These are phyloP conservation scores for Typhlomys cinereus DNA, from an alignment of 2,113 vertebrate genomes.

Conservation along the genomic window DNA sequence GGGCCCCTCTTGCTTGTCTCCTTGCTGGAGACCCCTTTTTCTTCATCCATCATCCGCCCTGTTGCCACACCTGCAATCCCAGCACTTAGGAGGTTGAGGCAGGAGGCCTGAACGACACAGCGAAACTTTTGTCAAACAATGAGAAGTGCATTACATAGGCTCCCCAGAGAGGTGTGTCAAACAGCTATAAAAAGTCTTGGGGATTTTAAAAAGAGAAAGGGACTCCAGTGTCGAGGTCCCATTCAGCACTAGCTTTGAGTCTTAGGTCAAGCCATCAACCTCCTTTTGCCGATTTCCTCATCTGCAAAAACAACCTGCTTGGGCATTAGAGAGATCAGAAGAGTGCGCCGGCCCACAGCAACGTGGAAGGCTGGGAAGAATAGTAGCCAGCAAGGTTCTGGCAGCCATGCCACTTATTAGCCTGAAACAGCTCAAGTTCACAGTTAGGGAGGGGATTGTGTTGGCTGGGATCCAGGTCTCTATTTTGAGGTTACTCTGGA, in stretches of 20 bases:
- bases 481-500: not conserved
- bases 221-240: not conserved
- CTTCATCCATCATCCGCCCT: not conserved
- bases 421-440: not conserved
- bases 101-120: not conserved
- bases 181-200: not conserved
- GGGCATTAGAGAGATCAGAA: not conserved
- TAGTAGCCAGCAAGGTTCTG: fast-evolving
- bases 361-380: not conserved
- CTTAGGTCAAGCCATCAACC: not conserved
- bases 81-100: not conserved
- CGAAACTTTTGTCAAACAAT: not conserved
- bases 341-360: not conserved
- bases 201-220: not conserved
- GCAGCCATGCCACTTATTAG: not conserved
- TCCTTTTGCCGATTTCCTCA: not conserved
- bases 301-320: not conserved
- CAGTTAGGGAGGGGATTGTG: not conserved
- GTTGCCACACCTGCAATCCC: not conserved
- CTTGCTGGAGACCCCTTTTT: not conserved
- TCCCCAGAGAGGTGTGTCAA: too few species aligned
- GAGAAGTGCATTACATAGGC: not conserved
- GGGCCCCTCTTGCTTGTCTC: not conserved
- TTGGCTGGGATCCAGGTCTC: not conserved
- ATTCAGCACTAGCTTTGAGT: not conserved